Evolutionary conservation across 2,113 vertebrate genomes (phyloP).

Genomic region (Nothoprocta perdicaria): DNA sequence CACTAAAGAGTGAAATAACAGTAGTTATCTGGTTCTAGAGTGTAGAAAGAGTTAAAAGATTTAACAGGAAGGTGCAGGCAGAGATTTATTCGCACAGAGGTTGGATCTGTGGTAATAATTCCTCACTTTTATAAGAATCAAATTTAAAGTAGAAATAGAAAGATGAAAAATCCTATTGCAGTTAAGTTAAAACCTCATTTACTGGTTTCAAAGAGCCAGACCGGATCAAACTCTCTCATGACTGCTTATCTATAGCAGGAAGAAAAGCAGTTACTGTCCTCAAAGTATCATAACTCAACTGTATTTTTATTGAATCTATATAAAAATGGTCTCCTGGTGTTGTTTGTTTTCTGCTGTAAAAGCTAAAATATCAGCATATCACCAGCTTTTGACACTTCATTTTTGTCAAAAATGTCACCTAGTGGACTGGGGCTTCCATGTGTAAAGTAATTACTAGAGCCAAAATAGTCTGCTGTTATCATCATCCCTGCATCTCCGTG

Average conservation of each 20-base stretch:
- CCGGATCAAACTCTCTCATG: background rate
- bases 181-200: constrained; percentile 57
- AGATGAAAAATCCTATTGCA: constrained; percentile 36
- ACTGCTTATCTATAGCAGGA: constrained; percentile 18
- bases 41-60: constrained; percentile 26
- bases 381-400: background rate
- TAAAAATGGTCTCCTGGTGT: background rate
- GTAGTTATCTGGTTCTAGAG: background rate
- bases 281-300: background rate
- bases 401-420: background rate
- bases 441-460: background rate
- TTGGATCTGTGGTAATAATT: constrained; percentile 43
- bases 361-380: background rate
- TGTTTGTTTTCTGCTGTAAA: background rate
- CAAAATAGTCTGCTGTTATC: background rate
- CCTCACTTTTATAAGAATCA: constrained; percentile 38
- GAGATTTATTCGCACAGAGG: constrained; percentile 19
- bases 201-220: constrained; percentile 24
- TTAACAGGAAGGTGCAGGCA: background rate
- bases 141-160: constrained; percentile 37
- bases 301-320: background rate
- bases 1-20: background rate
- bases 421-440: background rate
- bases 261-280: background rate
- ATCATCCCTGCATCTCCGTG: background rate